These are phyloP conservation scores for Peromyscus maniculatus DNA, from an alignment of 2,113 vertebrate genomes.

Conservation along the genomic window DNA sequence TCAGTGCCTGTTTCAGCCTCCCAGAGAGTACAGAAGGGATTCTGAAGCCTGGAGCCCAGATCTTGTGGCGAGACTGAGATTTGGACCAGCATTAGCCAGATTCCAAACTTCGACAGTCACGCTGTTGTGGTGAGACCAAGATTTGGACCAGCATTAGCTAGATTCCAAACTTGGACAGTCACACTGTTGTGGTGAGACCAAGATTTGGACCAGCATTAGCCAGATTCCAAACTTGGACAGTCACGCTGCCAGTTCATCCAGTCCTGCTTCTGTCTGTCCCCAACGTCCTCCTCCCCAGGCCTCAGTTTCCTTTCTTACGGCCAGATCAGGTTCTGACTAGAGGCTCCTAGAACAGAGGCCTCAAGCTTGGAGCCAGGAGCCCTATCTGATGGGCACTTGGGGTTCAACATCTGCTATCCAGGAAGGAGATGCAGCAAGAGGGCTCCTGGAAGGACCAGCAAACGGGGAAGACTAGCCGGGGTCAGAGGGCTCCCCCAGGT, in stretches of 20 bases:
- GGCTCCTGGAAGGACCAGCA: neutral
- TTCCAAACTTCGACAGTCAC: no score
- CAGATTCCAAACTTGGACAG: neutral
- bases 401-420: neutral
- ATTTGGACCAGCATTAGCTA: no score
- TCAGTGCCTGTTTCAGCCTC: neutral
- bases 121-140: neutral
- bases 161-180: no score
- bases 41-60: neutral
- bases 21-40: neutral
- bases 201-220: neutral
- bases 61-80: neutral
- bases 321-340: no score
- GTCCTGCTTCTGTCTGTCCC: neutral
- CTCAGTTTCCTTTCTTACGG: neutral
- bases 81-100: no score
- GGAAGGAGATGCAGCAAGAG: neutral
- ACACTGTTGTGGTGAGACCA: neutral
- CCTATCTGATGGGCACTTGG: neutral
- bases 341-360: neutral
- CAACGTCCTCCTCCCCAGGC: neutral
- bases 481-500: neutral
- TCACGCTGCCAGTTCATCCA: neutral
- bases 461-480: fast-evolving
- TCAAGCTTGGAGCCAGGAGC: neutral